Evolutionary conservation across 2,888 invertebrate genomes (phyloP), one percentile per base, ranked within the genome.

Genomic region (Pyrgus malvae): DNA sequence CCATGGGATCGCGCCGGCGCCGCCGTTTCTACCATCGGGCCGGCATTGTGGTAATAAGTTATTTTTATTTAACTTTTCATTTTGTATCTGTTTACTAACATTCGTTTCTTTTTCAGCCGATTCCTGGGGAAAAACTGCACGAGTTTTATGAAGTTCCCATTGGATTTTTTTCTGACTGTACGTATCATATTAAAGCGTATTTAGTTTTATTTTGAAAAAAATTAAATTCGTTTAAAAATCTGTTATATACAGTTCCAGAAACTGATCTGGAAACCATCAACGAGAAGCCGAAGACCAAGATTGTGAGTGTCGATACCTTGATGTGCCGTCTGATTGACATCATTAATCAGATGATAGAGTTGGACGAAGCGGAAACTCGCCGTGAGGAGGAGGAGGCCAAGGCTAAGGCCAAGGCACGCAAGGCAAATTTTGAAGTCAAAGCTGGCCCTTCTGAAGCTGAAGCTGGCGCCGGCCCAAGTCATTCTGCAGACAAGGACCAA

Each of bases 21-120:
- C 40, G 48, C 4, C 48, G 48, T 1, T 49, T 49, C n/a, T 49
- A 49, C 14, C 48, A 49, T 29, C 48, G 48, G 7, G n/a, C 19
- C 14, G 48, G 48, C 2, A 29, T 49, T 14, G 48, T 49, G 48
- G 48, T 40, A 49, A 49, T 8, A 14, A 9, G 8, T 17, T 35
- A 17, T 17, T 1, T 31, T n/a, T 3, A 35, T 16, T 38, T 27
- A 27, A 27, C 5, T 31, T 11, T 35, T 35, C 14, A 7, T 16
- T 16, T 35, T 16, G 6, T 35, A 27, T 27, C 2, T 35, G 1
- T 23, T 21, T 21, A 25, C 6, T 12, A 25, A 12, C 12, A 16
- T 17, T 37, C 12, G 7, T n/a, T 27, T 16, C 9, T 38, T 33
- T 50, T 50, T 3, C 49, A 50, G 49, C 16, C 31, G 9, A n/a